Evolutionary conservation across 2,888 invertebrate species (phyloP), one percentile per base, ranked within the genome.

Genomic region (Andrena trimmerana): DNA sequence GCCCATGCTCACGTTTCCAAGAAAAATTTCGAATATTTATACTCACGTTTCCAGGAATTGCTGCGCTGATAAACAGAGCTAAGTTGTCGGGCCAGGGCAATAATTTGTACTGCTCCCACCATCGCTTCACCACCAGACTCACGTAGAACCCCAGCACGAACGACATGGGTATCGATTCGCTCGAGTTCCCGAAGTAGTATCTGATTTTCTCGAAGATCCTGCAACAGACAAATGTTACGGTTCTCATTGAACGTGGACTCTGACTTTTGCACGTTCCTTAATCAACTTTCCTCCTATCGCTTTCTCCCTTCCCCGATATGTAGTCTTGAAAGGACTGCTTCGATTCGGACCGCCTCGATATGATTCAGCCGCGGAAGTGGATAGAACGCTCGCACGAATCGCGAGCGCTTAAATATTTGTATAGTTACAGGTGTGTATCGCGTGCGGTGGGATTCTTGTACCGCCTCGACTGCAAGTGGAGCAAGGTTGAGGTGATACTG

Each of bases 101-200:
- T 84, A 98, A 95, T 94, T 97, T 97, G 95, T 98, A 98, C 94
- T 99, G 98, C 93, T 98, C 98, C 98, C 98, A 99, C 98, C 98
- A 99, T 90, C 99, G 95, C 92, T 97, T 97, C 89, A 99, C 98
- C 71, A 99, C 97, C 90, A 98, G 95, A 91, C 97, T 97, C 86
- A 99, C 98, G 95, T 98, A 99, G 95, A 99, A 99, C 78, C 98
- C 99, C 88, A 99, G 96, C 73, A 99, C 98, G 95, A 99, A 99
- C 42, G 98, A 98, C 97, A 99, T 97, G 54, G 99, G 99, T 92
- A 99, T 98, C 81, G 97, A 97, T 94, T 97, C 98, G 93, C 97
- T 97, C 94, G 98, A 98, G 90, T 97, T 96, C 79, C 97, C 97
- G 94, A 98, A 98, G 95, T 98, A 98, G 88, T 96, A 95, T 57